Evolutionary conservation across 2,888 invertebrate species (phyloP).

Genomic region (Flabesymbios commensalis): DNA sequence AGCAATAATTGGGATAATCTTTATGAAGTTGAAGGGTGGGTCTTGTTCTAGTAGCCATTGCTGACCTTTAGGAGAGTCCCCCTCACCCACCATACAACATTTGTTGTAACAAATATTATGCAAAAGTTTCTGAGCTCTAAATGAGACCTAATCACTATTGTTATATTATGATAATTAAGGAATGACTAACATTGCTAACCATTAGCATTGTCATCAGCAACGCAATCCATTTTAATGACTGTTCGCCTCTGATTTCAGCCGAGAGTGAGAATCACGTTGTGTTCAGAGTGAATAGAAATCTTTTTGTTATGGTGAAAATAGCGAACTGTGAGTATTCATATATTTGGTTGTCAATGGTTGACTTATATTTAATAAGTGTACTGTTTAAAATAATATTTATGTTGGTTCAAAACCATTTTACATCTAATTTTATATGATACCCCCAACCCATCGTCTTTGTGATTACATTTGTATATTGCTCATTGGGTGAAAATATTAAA

Average conservation of each 20-base stretch:
- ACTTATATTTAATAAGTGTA: neutral
- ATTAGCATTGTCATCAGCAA: neutral
- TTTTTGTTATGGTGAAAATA: constrained; percentile 75
- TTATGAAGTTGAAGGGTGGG: no score
- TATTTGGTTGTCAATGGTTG: neutral
- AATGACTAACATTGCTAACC: no score
- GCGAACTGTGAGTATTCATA: constrained; percentile 70
- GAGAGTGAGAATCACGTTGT: constrained; percentile 66
- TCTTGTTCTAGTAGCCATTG: no score
- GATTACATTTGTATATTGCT: no score
- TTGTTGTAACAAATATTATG: constrained; percentile 14
- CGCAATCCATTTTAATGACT: neutral
- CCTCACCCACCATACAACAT: no score
- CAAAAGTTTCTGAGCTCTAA: neutral
- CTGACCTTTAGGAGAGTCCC: no score
- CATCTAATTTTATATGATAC: no score
- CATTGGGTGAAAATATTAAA: no score
- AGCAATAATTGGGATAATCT: no score
- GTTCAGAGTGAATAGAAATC: constrained; percentile 77
- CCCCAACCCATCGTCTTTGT: no score
- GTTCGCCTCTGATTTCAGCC: constrained; percentile 41
- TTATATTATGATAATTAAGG: neutral
- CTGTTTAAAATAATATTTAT: no score
- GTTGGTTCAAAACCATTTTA: no score
- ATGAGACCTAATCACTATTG: neutral